A percentile compares a stretch with the other conserved stretches of the same genome.
Evolutionary conservation across 2,888 invertebrate species (phyloP).

Genomic region (Drosophila maculinotata): DNA sequence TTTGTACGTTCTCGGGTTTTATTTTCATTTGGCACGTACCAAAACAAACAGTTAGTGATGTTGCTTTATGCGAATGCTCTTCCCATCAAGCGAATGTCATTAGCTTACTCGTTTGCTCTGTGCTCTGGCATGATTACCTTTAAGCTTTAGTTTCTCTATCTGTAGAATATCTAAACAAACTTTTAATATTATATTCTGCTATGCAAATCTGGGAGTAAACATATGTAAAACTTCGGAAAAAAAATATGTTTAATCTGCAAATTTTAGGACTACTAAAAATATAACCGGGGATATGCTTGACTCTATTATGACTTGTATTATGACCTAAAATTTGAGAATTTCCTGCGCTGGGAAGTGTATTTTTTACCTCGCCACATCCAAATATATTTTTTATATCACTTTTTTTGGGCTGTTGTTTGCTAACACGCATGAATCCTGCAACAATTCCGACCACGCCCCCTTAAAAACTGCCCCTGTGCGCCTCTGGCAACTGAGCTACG

Average conservation of each 20-base stretch:
- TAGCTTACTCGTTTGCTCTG: conserved; percentile 10
- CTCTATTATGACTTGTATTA: too few relatives aligned
- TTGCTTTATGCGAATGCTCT: conserved; percentile 43
- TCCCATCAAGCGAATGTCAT: not conserved
- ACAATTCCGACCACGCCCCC: conserved; percentile 18
- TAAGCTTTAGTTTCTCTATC: not conserved
- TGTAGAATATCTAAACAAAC: too few relatives aligned
- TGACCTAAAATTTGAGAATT: too few relatives aligned
- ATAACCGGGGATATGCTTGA: too few relatives aligned
- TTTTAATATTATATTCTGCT: too few relatives aligned
- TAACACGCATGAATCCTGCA: conserved; percentile 20
- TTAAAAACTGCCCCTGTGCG: not conserved
- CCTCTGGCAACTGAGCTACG: conserved; percentile 46
- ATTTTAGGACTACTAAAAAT: too few relatives aligned
- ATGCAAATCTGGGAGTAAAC: too few relatives aligned
- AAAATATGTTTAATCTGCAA: too few relatives aligned
- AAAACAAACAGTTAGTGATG: conserved; percentile 56
- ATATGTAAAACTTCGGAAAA: too few relatives aligned
- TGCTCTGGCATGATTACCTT: not conserved
- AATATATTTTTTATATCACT: conserved; percentile 10
- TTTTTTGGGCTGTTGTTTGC: conserved; percentile 5
- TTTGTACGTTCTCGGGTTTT: conserved; percentile 64
- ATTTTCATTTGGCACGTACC: conserved; percentile 74
- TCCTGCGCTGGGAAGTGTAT: conserved; percentile 3
- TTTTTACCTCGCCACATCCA: not conserved